Percentiles rank a stretch among this genome's conserved stretches.
Evolutionary conservation across 2,888 invertebrate species (phyloP).

Genomic region (Apeira syringaria): DNA sequence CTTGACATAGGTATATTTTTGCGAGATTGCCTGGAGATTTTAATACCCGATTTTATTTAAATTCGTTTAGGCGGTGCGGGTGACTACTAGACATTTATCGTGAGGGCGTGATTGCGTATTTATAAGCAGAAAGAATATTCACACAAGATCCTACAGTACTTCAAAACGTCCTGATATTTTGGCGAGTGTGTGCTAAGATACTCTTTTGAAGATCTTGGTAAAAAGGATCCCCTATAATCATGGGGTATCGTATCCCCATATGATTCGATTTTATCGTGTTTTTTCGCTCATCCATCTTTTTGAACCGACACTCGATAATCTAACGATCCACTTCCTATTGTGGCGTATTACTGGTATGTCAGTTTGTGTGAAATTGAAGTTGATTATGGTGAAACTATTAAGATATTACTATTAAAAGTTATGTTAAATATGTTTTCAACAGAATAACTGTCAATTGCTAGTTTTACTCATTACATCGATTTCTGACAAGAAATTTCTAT

Average conservation of each 20-base stretch:
- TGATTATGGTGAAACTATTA: too few relatives aligned
- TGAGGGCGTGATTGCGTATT: constrained; percentile 75
- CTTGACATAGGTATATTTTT: constrained; percentile 82
- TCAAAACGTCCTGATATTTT: constrained; percentile 29
- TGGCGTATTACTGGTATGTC: constrained; percentile 11
- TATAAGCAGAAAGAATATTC: constrained; percentile 60
- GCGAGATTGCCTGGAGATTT: constrained; percentile 78
- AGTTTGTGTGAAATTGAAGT: neutral
- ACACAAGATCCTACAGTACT: constrained; percentile 31
- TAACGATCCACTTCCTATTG: constrained; percentile 26
- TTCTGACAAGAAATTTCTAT: too few relatives aligned
- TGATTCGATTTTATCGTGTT: constrained; percentile 38
- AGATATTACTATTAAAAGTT: too few relatives aligned
- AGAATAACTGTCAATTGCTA: too few relatives aligned
- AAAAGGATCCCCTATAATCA: constrained; percentile 34
- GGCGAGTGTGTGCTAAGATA: constrained; percentile 18
- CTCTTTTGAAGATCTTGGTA: constrained; percentile 31
- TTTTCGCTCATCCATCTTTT: constrained; percentile 44
- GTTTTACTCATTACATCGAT: too few relatives aligned
- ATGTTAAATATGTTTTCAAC: too few relatives aligned
- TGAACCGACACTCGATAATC: constrained; percentile 37
- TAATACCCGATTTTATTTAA: constrained; percentile 82
- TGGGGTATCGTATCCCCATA: constrained; percentile 35
- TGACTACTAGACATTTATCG: constrained; percentile 77
- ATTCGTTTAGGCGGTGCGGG: constrained; percentile 77